These are phyloP conservation scores for Halotydeus destructor DNA, from an alignment of 1,140 invertebrate genomes.

Conservation along the genomic window DNA sequence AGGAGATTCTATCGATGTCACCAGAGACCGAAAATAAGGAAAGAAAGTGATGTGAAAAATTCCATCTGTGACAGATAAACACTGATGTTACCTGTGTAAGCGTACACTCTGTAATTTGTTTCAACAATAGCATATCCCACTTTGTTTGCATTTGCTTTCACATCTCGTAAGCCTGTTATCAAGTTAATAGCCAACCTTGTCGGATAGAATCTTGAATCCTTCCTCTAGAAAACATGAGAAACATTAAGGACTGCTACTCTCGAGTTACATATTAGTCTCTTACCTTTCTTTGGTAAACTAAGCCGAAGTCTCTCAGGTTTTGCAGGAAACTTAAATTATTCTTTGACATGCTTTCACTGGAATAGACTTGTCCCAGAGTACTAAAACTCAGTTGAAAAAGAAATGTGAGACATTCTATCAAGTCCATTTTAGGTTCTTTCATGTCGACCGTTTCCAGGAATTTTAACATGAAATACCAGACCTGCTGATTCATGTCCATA, in stretches of 20 bases:
- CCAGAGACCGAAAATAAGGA: conserved; percentile 13
- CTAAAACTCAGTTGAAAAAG: conserved; percentile 90
- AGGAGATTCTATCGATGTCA: conserved; percentile 67
- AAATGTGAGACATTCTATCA: conserved; percentile 79
- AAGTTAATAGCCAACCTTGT: conserved; percentile 78
- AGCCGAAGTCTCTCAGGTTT: conserved; percentile 84
- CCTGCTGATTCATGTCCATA: conserved; percentile 69
- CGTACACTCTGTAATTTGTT: conserved; percentile 91
- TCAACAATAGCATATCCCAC: conserved; percentile 77
- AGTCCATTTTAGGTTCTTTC: conserved; percentile 50
- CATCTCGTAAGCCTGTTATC: conserved; percentile 36
- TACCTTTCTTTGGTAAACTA: conserved; percentile 87
- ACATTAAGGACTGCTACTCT: neutral
- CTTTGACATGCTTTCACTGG: conserved; percentile 76
- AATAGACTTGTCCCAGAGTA: conserved; percentile 83
- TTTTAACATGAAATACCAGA: conserved; percentile 88
- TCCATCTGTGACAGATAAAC: no score
- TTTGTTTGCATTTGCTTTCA: conserved; percentile 20
- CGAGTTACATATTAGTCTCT: conserved; percentile 9
- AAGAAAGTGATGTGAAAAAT: no score
- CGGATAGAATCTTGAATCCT: conserved; percentile 79
- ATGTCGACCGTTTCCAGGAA: conserved; percentile 74
- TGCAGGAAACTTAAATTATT: conserved; percentile 72
- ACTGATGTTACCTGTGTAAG: conserved; percentile 47
- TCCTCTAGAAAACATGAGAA: conserved; percentile 34